phyloP scores from a whole-genome alignment of 1,140 invertebrate genomes.

The Spodoptera frugiperda region DNA sequence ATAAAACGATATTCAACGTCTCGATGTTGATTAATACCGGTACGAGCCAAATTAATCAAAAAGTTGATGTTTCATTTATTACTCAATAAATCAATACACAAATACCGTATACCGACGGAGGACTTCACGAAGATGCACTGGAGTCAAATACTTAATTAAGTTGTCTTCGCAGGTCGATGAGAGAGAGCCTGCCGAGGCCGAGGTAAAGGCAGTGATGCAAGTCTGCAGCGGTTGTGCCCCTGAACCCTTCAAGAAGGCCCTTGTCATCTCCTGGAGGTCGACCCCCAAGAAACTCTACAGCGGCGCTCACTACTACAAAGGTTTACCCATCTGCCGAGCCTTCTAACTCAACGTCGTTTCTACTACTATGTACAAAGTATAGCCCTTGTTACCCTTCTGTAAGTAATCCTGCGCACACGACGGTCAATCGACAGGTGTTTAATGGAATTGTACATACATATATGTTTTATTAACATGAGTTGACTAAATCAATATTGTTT shows the following conservation, averaged over 20 bases:
- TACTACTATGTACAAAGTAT: conserved; percentile 46
- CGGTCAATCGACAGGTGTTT: too few species aligned
- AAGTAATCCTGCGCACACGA: neutral
- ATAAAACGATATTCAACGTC: too few species aligned
- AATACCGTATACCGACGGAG: too few species aligned
- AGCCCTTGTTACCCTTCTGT: conserved; percentile 29
- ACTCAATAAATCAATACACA: too few species aligned
- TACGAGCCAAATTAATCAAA: too few species aligned
- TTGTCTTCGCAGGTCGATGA: conserved; percentile 86
- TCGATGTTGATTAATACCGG: too few species aligned
- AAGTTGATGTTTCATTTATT: too few species aligned
- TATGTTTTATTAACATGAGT: conserved; percentile 9
- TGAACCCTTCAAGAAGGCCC: conserved; percentile 92
- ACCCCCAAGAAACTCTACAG: conserved; percentile 91
- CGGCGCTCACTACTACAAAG: conserved; percentile 90
- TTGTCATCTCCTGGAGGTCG: conserved; percentile 91
- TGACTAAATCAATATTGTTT: neutral
- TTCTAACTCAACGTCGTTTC: conserved; percentile 86
- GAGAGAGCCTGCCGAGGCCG: conserved; percentile 93
- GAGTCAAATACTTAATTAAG: too few species aligned
- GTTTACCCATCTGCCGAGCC: conserved; percentile 89
- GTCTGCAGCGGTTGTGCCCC: conserved; percentile 90
- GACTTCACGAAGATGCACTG: too few species aligned
- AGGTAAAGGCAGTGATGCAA: conserved; percentile 92
- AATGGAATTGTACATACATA: too few species aligned